A percentile compares a stretch with the other conserved stretches of the same genome.
Conservation (phyloP, 2,888 invertebrate species). For the Eumacrocentrus americanus region DNA sequence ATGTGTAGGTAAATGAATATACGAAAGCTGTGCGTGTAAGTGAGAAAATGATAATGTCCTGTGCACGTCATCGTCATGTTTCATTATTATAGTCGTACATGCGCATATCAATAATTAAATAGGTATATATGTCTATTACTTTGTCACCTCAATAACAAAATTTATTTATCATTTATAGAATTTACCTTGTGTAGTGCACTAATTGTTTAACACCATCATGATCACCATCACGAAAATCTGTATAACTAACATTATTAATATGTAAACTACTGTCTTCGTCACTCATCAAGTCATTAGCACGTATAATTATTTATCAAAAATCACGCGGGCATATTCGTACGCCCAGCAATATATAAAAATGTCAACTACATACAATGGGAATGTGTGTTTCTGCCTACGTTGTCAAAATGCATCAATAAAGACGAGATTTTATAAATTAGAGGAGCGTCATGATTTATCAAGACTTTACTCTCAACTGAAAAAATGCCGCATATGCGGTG, state of each 20-base stretch:
- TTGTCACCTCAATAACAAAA: not conserved
- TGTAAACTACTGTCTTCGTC: not conserved
- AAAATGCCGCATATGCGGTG: too few species aligned
- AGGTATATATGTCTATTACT: not conserved
- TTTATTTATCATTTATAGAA: not conserved
- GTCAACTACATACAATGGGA: slow-evolving; percentile 25
- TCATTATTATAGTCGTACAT: not conserved
- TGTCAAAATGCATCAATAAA: slow-evolving; percentile 57
- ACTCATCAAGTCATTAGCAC: not conserved
- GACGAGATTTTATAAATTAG: slow-evolving; percentile 53
- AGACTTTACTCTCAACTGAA: too few species aligned
- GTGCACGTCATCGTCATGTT: not conserved
- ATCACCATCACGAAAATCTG: not conserved
- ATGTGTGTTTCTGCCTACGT: slow-evolving; percentile 53
- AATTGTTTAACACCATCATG: too few species aligned
- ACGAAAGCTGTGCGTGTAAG: not conserved
- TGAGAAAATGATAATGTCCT: not conserved
- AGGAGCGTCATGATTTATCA: not conserved
- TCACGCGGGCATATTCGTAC: too few species aligned
- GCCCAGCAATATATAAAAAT: too few species aligned
- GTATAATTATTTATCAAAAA: not conserved
- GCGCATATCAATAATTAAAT: slow-evolving; percentile 5
- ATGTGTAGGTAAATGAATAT: slow-evolving; percentile 1
- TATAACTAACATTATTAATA: not conserved
- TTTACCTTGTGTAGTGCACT: not conserved